A percentile compares a stretch with the other conserved stretches of the same genome.
Evolutionary conservation across 2,888 invertebrate genomes (phyloP).

Genomic region (Hoplodrina ambigua): DNA sequence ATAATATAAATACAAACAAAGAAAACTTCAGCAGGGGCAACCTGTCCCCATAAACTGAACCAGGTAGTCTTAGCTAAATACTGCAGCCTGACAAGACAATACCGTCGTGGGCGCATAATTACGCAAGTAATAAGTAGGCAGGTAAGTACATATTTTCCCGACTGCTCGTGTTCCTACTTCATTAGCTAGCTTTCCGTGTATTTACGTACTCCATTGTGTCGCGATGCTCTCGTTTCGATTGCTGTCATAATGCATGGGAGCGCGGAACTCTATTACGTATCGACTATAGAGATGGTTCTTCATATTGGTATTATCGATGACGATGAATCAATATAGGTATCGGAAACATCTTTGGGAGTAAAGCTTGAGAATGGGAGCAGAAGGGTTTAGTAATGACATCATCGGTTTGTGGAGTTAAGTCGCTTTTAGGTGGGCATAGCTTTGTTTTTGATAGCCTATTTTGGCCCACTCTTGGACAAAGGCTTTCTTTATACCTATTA

Average conservation of each 20-base stretch:
- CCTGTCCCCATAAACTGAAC: slow-evolving; percentile 20
- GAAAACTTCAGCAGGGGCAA: slow-evolving; percentile 1
- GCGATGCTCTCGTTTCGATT: slow-evolving; percentile 62
- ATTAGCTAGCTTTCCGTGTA: slow-evolving; percentile 61
- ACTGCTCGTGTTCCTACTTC: slow-evolving; percentile 60
- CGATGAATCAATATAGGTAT: slow-evolving; percentile 20
- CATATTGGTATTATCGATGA: slow-evolving; percentile 4
- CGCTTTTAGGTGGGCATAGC: background rate
- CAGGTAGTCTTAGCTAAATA: slow-evolving; percentile 30
- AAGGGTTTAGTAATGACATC: background rate
- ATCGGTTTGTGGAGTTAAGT: background rate
- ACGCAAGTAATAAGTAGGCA: slow-evolving; percentile 47
- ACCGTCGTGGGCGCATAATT: slow-evolving; percentile 59
- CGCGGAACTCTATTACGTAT: slow-evolving; percentile 68
- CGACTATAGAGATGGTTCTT: slow-evolving; percentile 48
- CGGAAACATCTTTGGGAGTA: background rate
- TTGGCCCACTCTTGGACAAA: background rate
- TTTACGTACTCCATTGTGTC: slow-evolving; percentile 59
- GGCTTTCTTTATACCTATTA: background rate
- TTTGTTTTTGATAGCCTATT: background rate
- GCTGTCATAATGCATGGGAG: slow-evolving; percentile 70
- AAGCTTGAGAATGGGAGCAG: background rate
- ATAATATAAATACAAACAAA: background rate
- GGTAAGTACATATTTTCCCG: slow-evolving; percentile 48
- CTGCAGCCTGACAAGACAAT: slow-evolving; percentile 54